Base-by-base conservation (phyloP, 2,888 invertebrate genomes). In the Oeneis ivallda region DNA sequence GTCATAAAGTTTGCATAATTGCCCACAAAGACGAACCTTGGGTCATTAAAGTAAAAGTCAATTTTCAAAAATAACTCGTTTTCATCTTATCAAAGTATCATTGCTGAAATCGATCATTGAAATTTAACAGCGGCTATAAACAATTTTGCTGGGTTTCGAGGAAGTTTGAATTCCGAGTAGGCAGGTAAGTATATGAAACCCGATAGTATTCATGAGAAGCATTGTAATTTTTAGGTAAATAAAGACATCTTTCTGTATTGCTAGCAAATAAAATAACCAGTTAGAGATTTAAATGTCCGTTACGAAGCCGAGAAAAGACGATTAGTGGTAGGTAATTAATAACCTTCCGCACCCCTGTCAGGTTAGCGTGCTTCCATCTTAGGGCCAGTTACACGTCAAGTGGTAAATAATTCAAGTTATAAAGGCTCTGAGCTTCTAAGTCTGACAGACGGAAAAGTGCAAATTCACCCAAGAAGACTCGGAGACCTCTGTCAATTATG, bases 91-190 rank as follows among this genome's bases (percentile, higher is more conserved):
- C 64, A 65, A 60, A 64, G 66, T 64, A 57, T 68, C 65, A 65
- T 67, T 56, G 53, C 63, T 79, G 80, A 82, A 84, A 85, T 84
- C 79, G 82, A 85, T 85, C 83, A 85, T 86, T 85, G 85, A 85
- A 87, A 86, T 88, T 88, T 87, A 86, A 89, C 80, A 82, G 74
- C 79, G 65, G 75, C 76, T 78, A 82, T 84, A 86, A 87, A 85
- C 78, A 78, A 80, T 78, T 81, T 81, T 77, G 76, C 62, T 54
- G 62, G 67, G 62, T 71, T 71, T 69, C 74, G 74, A 78, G 78
- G 45, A 67, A 63, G 43, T 54, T 62, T 79, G 79, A 81, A 70
- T 56, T 67, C 11, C 32, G 39, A 1, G 47, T 26, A 26, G 26
- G 26, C 26, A 26, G 26, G 26, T 26, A 26, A 2, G 26, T 39